These are phyloP conservation scores for Sanderia malayensis DNA, from an alignment of 30 jellyfish, hydroid and myxozoan species.

Conservation along the genomic window DNA sequence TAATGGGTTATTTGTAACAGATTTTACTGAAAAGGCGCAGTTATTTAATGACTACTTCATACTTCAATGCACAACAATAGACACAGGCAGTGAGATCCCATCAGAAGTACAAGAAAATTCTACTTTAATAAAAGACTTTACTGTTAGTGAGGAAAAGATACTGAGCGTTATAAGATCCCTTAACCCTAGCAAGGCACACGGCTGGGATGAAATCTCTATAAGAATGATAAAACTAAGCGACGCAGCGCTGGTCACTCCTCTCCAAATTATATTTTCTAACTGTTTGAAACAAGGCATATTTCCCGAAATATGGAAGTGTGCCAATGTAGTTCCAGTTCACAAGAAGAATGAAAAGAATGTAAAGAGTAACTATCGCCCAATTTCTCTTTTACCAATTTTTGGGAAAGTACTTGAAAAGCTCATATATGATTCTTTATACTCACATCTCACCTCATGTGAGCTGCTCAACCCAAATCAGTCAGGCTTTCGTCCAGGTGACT, in stretches of 20 bases:
- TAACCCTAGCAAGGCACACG: slow-evolving; percentile 18
- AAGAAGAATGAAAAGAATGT: slow-evolving; percentile 7
- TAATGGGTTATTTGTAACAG: no score
- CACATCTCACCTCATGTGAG: slow-evolving; percentile 4
- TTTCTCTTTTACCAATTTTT: slow-evolving; percentile 10
- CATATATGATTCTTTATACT: slow-evolving; percentile 8
- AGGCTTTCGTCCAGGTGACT: no score
- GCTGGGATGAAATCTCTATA: slow-evolving; percentile 18
- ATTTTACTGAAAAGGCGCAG: no score
- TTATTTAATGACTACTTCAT: no score
- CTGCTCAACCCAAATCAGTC: slow-evolving; percentile 12
- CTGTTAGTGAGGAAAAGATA: slow-evolving; percentile 1
- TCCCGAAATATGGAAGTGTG: slow-evolving; percentile 18
- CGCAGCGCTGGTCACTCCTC: background rate
- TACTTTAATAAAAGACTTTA: background rate
- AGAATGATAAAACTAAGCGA: no score
- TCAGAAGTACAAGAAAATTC: background rate
- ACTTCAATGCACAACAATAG: slow-evolving; percentile 15
- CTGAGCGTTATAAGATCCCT: slow-evolving; percentile 7
- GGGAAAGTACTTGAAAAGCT: slow-evolving; percentile 13
- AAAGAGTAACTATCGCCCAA: slow-evolving; percentile 14
- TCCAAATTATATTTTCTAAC: background rate
- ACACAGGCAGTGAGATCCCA: slow-evolving; percentile 25
- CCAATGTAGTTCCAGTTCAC: slow-evolving; percentile 4
- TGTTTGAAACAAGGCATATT: background rate